Conservation (phyloP, 2,113 vertebrate genomes). For the Cryptotis parvus region DNA sequence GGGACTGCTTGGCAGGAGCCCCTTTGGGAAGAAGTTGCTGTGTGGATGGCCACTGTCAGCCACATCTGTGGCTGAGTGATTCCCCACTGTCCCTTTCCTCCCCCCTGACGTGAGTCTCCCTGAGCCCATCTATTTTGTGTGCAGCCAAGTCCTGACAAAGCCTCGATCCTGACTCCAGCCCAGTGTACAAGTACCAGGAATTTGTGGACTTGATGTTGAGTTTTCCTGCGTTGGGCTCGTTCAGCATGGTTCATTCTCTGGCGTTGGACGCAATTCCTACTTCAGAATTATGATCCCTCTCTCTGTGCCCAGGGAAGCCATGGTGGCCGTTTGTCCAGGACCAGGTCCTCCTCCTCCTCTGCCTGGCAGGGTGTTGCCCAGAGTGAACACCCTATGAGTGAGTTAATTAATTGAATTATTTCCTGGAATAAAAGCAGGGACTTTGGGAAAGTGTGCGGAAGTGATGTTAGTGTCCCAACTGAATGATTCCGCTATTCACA, state of each 20-base stretch:
- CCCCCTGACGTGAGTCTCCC: background rate
- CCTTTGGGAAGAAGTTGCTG: background rate
- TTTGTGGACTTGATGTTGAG: background rate
- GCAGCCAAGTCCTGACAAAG: background rate
- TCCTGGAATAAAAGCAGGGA: background rate
- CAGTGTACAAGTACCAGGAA: background rate
- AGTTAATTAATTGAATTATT: background rate
- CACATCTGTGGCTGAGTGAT: background rate
- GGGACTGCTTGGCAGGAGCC: background rate
- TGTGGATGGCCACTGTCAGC: background rate
- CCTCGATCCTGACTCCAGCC: background rate
- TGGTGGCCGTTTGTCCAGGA: background rate
- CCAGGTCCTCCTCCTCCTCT: background rate
- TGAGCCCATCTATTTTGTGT: background rate
- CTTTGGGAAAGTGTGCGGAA: constrained; percentile 12
- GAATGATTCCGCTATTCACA: constrained; percentile 37
- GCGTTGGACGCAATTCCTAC: background rate
- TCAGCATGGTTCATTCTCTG: background rate
- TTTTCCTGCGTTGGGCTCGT: background rate
- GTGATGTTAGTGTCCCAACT: background rate
- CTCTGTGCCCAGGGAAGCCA: background rate
- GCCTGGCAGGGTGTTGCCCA: background rate
- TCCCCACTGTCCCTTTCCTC: background rate
- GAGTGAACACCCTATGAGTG: background rate
- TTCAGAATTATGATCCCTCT: background rate